Evolutionary conservation across 2,113 vertebrate species (phyloP).

Genomic region (Epinephelus lanceolatus): DNA sequence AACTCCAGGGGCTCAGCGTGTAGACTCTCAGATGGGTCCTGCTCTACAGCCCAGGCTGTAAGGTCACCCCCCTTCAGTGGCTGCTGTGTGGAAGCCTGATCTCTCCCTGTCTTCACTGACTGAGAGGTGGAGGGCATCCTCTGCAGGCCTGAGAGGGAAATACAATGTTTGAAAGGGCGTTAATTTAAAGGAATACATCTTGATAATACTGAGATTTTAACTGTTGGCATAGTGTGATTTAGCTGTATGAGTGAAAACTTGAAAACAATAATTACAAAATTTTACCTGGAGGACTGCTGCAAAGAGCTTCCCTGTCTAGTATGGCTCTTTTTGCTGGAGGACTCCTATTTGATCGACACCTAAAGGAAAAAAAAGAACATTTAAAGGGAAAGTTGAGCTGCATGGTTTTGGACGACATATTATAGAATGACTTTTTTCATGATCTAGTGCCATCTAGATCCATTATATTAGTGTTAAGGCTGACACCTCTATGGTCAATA

Average conservation of each 20-base stretch:
- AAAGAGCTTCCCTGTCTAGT: constrained; percentile 22
- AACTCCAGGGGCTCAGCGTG: constrained; percentile 68
- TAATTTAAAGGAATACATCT: not conserved
- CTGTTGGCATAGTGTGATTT: not conserved
- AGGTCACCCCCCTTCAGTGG: constrained; percentile 35
- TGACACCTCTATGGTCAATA: too few relatives aligned
- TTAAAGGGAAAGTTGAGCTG: too few relatives aligned
- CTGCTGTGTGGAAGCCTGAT: constrained; percentile 8
- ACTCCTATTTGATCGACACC: constrained; percentile 66
- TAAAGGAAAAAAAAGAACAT: constrained; percentile 22
- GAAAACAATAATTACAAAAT: not conserved
- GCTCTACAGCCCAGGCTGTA: constrained; percentile 51
- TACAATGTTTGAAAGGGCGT: constrained; percentile 20
- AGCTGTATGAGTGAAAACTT: not conserved
- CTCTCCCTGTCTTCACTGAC: constrained; percentile 14
- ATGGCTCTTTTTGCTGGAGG: constrained; percentile 57
- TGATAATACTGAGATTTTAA: too few relatives aligned
- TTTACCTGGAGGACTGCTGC: constrained; percentile 59
- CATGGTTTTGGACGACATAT: too few relatives aligned
- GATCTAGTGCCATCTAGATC: too few relatives aligned
- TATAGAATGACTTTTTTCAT: too few relatives aligned
- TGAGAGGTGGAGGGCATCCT: constrained; percentile 66
- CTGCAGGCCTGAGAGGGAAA: constrained; percentile 72
- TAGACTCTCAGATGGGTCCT: constrained; percentile 58
- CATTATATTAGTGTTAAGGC: too few relatives aligned